phyloP scores from a whole-genome alignment of 92 coral and sea anemone species.

The Pocillopora meandrina region DNA sequence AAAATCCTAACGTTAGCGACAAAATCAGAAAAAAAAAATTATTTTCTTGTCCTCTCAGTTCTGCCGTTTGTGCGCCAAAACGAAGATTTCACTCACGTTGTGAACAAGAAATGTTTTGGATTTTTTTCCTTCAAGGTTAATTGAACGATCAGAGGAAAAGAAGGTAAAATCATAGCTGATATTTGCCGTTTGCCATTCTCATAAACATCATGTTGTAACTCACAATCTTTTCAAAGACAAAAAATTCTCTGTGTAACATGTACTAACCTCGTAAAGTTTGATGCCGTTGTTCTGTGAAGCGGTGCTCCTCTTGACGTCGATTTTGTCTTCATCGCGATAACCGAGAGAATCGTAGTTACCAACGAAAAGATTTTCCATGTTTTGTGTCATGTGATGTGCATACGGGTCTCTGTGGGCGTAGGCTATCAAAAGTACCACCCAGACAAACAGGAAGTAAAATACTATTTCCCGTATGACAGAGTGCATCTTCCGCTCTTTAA shows the following conservation, averaged over 20 bases:
- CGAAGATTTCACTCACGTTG: too few species aligned
- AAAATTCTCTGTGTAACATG: background rate
- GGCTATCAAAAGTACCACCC: constrained; percentile 89
- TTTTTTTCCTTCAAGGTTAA: too few species aligned
- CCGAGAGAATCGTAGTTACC: constrained; percentile 52
- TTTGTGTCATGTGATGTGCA: constrained; percentile 82
- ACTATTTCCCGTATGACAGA: constrained; percentile 84
- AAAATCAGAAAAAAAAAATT: too few species aligned
- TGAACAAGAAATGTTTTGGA: too few species aligned
- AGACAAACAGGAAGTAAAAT: constrained; percentile 85
- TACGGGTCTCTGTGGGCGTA: constrained; percentile 97
- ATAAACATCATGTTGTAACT: too few species aligned
- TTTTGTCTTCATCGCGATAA: constrained; percentile 29
- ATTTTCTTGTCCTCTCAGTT: too few species aligned
- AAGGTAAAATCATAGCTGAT: background rate
- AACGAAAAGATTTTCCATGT: constrained; percentile 74
- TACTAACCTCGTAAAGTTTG: constrained; percentile 31
- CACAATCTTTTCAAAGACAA: too few species aligned
- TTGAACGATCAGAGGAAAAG: too few species aligned
- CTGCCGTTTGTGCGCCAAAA: too few species aligned
- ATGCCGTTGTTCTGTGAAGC: constrained; percentile 2
- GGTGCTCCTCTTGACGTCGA: background rate
- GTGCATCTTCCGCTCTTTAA: constrained; percentile 92
- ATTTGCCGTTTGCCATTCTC: too few species aligned
- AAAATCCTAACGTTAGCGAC: too few species aligned